Percentiles rank a stretch among this genome's conserved stretches.
Evolutionary conservation across 2,113 vertebrate species (phyloP).

Genomic region (Herpetotheres cachinnans): DNA sequence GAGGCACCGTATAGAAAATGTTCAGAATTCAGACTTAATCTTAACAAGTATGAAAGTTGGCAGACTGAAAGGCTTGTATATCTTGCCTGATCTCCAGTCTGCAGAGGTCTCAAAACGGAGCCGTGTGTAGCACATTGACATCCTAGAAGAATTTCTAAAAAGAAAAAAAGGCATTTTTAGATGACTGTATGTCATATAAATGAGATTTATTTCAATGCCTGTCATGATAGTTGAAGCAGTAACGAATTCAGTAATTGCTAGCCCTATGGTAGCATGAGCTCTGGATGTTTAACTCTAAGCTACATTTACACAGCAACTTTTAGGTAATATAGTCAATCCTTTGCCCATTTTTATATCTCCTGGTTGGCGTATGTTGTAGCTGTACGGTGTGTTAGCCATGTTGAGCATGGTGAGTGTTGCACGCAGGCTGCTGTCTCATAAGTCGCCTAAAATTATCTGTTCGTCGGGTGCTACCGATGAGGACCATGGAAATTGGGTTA

Average conservation of each 20-base stretch:
- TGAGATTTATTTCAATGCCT: conserved; percentile 49
- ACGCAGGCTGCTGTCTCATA: background rate
- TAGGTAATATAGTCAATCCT: background rate
- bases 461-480: background rate
- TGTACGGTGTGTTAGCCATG: background rate
- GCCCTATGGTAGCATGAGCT: background rate
- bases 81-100: conserved; percentile 50
- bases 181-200: conserved; percentile 13
- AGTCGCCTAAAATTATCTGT: background rate
- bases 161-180: background rate
- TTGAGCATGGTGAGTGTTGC: background rate
- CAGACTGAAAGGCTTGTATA: conserved; percentile 29
- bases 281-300: background rate
- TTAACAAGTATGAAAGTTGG: conserved; percentile 24
- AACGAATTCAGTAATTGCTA: conserved; percentile 20
- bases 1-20: background rate
- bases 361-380: background rate
- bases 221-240: conserved; percentile 23
- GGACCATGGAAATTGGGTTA: background rate
- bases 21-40: background rate
- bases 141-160: background rate
- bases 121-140: background rate
- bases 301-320: background rate
- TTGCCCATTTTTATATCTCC: background rate
- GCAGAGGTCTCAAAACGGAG: conserved; percentile 20